Base-by-base conservation (phyloP, 2,888 invertebrate genomes). In the Diarsia dahlii region DNA sequence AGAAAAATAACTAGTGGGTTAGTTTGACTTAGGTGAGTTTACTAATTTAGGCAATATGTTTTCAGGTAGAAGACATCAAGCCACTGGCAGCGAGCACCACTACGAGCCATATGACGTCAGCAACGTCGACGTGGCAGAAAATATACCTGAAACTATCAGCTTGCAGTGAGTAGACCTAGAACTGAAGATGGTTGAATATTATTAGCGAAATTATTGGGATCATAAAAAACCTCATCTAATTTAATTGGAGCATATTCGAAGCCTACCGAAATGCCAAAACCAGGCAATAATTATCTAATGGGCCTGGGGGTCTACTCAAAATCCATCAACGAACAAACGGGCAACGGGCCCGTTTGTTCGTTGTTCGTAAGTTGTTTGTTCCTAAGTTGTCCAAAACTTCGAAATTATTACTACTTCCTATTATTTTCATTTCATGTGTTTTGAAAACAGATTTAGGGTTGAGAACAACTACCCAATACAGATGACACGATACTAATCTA, bases 81-180 rank as follows among this genome's bases (percentile, higher is more conserved):
- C 87, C 50, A 82, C 90, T 5, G 88, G 85, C 39, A 90, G 74
- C 50, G 94, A 93, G 45, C 93, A 94, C 34, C 94, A 95, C 34
- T 96, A 92, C 71, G 96, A 96, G 60, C 89, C 91, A 10, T 96
- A 95, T 68, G 97, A 96, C 58, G 93, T 89, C 0, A 90, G 91
- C 0, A 93, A 90, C 3, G 92, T 91, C 3, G 94, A 93, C 5
- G 93, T 91, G 0, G 93, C 93, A 48, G 96, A 96, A 65, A 95
- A 94, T 12, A 94, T 95, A 8, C 95, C 94, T 0, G 96, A 96
- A 72, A 93, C 93, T 9, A 91, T 93, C 39, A 95, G 94, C 64
- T 85, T 92, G 89, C 95, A 94, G 96, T 96, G 81, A 90, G 92
- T 90, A 45, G 50, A 67, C 0, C 6, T 39, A 10, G 28, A 39